Evolutionary conservation across 2,888 invertebrate genomes (phyloP), one percentile per base, ranked within the genome.

Genomic region (Smittia sp.): DNA sequence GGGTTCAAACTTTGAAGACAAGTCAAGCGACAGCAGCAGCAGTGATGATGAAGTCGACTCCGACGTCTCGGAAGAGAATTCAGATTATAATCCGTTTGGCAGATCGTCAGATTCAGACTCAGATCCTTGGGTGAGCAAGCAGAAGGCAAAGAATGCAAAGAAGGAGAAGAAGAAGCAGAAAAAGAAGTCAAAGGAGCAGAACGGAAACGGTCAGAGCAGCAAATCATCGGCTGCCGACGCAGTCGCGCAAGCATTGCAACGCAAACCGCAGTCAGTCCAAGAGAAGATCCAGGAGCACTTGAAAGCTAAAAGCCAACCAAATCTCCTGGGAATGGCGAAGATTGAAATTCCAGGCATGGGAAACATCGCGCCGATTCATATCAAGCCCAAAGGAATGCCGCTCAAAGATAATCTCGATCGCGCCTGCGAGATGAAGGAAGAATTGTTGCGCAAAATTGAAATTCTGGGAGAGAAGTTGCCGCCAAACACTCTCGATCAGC

Each of bases 401-500:
- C 92, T 91, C 0, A 87, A 90, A 76, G 93, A 93, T 76, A 92
- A 93, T 25, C 93, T 95, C 75, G 95, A 96, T 80, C 87, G 92
- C 65, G 96, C 96, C 0, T 93, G 93, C 83, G 87, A 87, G 79
- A 96, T 98, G 93, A 96, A 97, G 84, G 93, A 95, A 78, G 93
- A 97, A 76, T 84, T 99, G 52, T 82, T 99, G 76, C 86, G 87
- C 9, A 88, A 89, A 79, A 90, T 99, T 74, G 97, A 98, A 81
- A 84, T 86, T 25, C 85, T 98, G 1, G 98, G 97, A 3, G 89
- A 91, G 0, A 86, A 88, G 22, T 84, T 99, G 76, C 99, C 99
- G 4, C 93, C 98, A 46, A 99, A 99, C 83, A 98, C 99, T 0
- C 85, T 99, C 62, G 99, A 99, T 86, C 97, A 99, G 81, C 86